phyloP scores from a whole-genome alignment of 2,888 invertebrate species.

The Xylota sylvarum region DNA sequence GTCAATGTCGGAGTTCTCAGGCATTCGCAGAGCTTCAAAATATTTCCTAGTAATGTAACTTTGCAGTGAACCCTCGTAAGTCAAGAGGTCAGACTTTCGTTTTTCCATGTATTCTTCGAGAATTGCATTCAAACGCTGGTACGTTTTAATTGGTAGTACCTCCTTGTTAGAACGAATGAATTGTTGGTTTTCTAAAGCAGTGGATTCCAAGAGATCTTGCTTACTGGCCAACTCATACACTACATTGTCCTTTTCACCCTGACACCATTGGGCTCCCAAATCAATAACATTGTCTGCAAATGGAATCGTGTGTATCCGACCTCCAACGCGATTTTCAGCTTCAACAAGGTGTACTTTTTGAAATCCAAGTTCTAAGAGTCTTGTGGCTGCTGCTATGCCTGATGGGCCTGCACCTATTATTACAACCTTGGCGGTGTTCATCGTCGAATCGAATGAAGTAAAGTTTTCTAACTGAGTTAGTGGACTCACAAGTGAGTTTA shows the following conservation, averaged over 20 bases:
- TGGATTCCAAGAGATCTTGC: constrained; percentile 82
- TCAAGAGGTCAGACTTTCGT: constrained; percentile 82
- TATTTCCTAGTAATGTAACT: constrained; percentile 83
- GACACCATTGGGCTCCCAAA: too few species aligned
- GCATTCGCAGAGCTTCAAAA: constrained; percentile 81
- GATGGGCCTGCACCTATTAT: constrained; percentile 85
- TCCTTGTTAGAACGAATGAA: constrained; percentile 82
- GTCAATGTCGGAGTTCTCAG: constrained; percentile 84
- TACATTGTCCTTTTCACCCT: constrained; percentile 84
- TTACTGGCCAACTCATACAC: constrained; percentile 57
- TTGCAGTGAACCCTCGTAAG: constrained; percentile 82
- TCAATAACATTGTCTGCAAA: constrained; percentile 86
- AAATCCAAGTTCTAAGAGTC: constrained; percentile 84
- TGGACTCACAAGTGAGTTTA: background rate
- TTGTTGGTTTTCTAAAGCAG: constrained; percentile 82
- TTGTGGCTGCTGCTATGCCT: constrained; percentile 77
- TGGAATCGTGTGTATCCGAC: constrained; percentile 86
- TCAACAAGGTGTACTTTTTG: constrained; percentile 87
- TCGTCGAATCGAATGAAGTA: constrained; percentile 22
- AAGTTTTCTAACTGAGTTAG: background rate
- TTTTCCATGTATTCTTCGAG: constrained; percentile 84
- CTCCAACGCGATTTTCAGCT: constrained; percentile 88
- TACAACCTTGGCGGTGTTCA: constrained; percentile 81
- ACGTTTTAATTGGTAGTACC: constrained; percentile 79
- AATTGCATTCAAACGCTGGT: constrained; percentile 83